Evolutionary conservation across 2,797 vertebrate species (phyloP), one percentile per base, ranked within the genome.

Genomic region (Adelosebastes latens): DNA sequence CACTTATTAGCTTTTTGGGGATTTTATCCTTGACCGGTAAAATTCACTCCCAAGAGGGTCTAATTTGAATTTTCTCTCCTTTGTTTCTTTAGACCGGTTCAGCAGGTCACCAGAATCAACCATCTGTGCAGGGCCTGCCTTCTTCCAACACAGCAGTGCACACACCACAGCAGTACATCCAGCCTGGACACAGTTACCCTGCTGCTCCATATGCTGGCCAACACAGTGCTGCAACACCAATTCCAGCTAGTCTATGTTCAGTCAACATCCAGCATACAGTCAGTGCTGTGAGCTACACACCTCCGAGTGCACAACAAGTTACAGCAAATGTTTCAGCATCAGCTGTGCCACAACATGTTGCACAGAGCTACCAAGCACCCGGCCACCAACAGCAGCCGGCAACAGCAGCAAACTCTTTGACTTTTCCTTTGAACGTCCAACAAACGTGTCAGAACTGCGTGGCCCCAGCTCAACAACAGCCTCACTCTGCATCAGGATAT

Each of bases 201-300:
- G 24, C 89, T 55, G 60, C 85, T 62, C 88, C 89, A 20, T 90
- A 90, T 69, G 24, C 75, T 25, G 93, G 93, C 22, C 91, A 95
- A 63, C 74, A 89, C 88, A 0, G 11, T 90, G 10, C 83, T 89
- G 74, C 92, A 89, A 0, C 39, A 86, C 5, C 77, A 66, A 9
- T 94, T 0, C 85, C 90, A 75, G 88, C 88, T 65, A 31, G 76
- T 86, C 58, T 91, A 77, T 64, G 96, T 89, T 83, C 95, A 88
- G 86, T 95, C 90, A 89, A 77, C 74, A 95, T 92, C 87, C 96
- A 94, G 67, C 96, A 96, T 56, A 87, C 95, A 0, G 77, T 68
- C 68, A 64, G 72, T 24, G 0, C 81, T 94, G 89, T 90, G 87
- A 0, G 72, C 68, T 91, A 83, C 69, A 42, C 75, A 22, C 59